Percentiles rank a stretch among this genome's conserved stretches.
Conservation (phyloP, 53 echinoderm and acorn worm species). For the Temnopleurus reevesii region DNA sequence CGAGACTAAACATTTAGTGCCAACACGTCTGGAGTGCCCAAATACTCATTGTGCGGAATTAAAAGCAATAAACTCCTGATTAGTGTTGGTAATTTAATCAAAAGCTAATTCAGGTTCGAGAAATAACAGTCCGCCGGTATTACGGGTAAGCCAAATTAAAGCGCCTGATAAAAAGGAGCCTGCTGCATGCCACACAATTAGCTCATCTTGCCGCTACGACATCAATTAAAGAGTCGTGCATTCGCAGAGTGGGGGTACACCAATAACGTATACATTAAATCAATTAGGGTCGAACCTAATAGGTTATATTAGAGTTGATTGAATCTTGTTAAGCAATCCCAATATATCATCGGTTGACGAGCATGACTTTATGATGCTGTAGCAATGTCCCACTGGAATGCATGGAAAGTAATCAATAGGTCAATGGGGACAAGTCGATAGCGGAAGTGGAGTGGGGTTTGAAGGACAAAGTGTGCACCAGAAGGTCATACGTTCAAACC, state of each 20-base stretch:
- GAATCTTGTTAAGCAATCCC: conserved; percentile 39
- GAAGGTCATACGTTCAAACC: background rate
- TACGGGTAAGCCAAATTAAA: conserved; percentile 34
- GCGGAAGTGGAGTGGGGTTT: background rate
- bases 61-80: conserved; percentile 40
- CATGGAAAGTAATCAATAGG: background rate
- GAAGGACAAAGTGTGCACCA: background rate
- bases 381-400: conserved; percentile 16
- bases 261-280: conserved; percentile 54
- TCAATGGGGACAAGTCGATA: background rate
- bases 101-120: conserved; percentile 39
- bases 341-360: conserved; percentile 31
- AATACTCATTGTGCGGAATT: conserved; percentile 28
- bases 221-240: conserved; percentile 29
- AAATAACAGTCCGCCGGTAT: conserved; percentile 43
- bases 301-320: conserved; percentile 37
- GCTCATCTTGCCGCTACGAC: conserved; percentile 19
- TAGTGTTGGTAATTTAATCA: conserved; percentile 42
- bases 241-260: background rate
- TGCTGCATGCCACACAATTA: conserved; percentile 27
- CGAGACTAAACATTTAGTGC: conserved; percentile 36
- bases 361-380: background rate
- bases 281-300: conserved; percentile 38
- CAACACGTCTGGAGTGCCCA: conserved; percentile 31
- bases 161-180: conserved; percentile 34